Base-by-base conservation (phyloP, 2,113 vertebrate genomes). In the Phainopepla nitens region DNA sequence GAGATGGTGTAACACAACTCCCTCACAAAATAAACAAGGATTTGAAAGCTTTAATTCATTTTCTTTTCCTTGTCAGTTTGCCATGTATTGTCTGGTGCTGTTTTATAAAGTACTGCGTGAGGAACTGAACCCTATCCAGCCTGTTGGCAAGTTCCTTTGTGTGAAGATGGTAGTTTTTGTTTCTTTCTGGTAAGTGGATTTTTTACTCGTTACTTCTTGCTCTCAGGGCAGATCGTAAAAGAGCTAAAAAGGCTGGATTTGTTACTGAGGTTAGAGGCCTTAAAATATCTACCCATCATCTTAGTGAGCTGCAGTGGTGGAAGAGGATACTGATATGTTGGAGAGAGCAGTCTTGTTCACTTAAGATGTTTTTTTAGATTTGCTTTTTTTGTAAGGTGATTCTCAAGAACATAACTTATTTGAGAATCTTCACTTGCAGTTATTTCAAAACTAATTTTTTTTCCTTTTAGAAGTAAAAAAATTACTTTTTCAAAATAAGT, bases 151-250 rank as follows among this genome's bases (percentile, higher is more conserved):
- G 95, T 99, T 99, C 96, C 98, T 99, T 6, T 99, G 99, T 94
- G 99, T 99, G 96, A 99, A 99, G 97, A 98, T 99, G 97, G 99
- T 99, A 31, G 99, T 99, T 80, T 99, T 99, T 89, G 99, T 99
- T 91, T 99, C 99, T 50, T 99, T 99, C 96, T 99, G 99, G 99
- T 99, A 98, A 99, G 97, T 97, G 25, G 49, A 44, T 73, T 70
- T 56, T 57, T 85, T 29, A 10, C 9, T 58, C 0, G 0, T 25
- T 72, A 21, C 21, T 84, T 28, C 29, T 58, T 84, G 18, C 36
- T 85, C 27, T 78, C 35, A 29, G 56, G 13, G 28, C 8, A 9
- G 42, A 39, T 78, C 0, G 0, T 57, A 54, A 42, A 86, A 60
- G 22, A 82, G 29, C 22, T 75, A 27, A 85, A 92, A 76, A 56